phyloP scores from a whole-genome alignment of 2,113 vertebrate genomes.

The Bos javanicus region DNA sequence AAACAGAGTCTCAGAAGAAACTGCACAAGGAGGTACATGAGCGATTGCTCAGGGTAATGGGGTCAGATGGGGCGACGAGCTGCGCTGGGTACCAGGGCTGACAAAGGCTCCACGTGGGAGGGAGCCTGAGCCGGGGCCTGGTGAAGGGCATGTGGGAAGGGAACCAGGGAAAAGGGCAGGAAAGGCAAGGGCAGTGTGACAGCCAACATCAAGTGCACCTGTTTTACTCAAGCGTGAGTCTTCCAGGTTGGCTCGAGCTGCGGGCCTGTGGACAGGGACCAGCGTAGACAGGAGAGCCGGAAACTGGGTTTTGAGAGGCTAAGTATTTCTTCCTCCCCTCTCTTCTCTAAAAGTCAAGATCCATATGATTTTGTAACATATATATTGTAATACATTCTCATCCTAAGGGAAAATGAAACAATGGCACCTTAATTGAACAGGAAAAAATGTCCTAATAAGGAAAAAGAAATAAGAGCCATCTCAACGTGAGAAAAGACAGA shows the following conservation, averaged over 20 bases:
- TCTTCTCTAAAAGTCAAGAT: background rate
- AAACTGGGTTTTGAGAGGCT: background rate
- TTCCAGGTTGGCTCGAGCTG: background rate
- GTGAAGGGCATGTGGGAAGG: background rate
- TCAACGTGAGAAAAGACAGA: background rate
- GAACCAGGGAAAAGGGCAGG: background rate
- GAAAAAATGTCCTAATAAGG: background rate
- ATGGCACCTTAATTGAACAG: background rate
- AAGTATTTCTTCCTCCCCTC: background rate
- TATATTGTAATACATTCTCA: background rate
- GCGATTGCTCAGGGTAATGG: background rate
- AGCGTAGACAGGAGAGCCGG: background rate
- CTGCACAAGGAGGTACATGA: background rate
- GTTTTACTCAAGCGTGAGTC: background rate
- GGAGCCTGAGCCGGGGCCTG: too few relatives aligned
- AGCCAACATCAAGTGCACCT: background rate
- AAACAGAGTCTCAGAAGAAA: background rate
- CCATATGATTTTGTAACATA: background rate
- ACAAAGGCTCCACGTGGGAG: background rate
- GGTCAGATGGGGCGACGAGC: background rate
- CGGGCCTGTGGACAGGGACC: background rate
- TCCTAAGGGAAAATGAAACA: slow-evolving; percentile 15
- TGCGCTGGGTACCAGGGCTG: too few relatives aligned
- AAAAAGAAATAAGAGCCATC: background rate
- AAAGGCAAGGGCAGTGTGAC: background rate